Conservation (phyloP, 2,797 vertebrate genomes). For the Rhinogobio ventralis region DNA sequence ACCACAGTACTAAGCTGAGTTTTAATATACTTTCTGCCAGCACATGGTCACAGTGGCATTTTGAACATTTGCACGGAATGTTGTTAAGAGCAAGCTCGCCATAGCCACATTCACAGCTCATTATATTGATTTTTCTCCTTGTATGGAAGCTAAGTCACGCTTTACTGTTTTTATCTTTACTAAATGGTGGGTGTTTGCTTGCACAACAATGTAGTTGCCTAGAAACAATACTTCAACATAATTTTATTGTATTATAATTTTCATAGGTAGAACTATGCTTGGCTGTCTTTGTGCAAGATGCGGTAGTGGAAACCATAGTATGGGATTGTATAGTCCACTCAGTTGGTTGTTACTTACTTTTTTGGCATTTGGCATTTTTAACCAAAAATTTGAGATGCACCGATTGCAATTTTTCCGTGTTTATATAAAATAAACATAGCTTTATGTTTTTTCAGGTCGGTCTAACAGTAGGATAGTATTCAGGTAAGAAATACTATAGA, state of each 20-base stretch:
- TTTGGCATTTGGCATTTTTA: not conserved
- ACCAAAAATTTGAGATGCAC: no score
- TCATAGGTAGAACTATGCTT: not conserved
- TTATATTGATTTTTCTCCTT: slow-evolving; percentile 16
- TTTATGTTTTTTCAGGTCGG: no score
- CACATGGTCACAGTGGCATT: slow-evolving; percentile 26
- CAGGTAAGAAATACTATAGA: no score
- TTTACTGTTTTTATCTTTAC: slow-evolving; percentile 16
- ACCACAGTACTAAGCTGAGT: slow-evolving; percentile 17
- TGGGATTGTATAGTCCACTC: not conserved
- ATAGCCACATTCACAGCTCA: slow-evolving; percentile 35
- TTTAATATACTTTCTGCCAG: slow-evolving; percentile 35
- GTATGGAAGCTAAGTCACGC: slow-evolving; percentile 18
- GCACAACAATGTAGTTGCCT: slow-evolving; percentile 47
- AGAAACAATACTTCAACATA: slow-evolving; percentile 35
- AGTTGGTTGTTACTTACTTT: not conserved
- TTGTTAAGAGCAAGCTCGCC: slow-evolving; percentile 23
- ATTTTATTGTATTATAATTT: no score
- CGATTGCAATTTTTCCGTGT: no score
- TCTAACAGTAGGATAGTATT: no score
- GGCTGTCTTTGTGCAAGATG: not conserved
- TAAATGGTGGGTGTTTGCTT: slow-evolving; percentile 40
- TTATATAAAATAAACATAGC: no score
- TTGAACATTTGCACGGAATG: slow-evolving; percentile 27
- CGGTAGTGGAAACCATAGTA: not conserved